phyloP scores from a whole-genome alignment of 2,888 invertebrate species.

The Melanostoma scalare region DNA sequence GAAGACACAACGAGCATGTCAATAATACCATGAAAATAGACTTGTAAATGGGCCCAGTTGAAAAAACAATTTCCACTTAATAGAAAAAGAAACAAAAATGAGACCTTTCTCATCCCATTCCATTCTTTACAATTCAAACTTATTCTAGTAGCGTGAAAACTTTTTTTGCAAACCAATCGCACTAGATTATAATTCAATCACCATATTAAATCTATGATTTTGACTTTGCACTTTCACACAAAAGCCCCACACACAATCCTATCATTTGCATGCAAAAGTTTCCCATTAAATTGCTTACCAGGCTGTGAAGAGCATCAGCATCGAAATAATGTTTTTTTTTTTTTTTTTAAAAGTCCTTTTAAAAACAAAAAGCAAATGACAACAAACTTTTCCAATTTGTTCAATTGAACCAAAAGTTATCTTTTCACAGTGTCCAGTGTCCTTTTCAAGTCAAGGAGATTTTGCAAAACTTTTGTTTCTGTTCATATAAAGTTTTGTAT shows the following conservation, averaged over 20 bases:
- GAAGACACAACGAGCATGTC: no score
- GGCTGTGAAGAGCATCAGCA: constrained; percentile 33
- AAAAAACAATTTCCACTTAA: no score
- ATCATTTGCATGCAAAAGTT: constrained; percentile 46
- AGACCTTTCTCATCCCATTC: no score
- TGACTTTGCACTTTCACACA: background rate
- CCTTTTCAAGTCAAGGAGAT: constrained; percentile 14
- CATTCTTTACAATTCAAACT: background rate
- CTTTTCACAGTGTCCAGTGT: constrained; percentile 19
- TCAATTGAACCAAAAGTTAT: constrained; percentile 62
- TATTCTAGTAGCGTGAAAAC: constrained; percentile 5
- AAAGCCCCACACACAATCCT: constrained; percentile 23
- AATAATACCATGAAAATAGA: no score
- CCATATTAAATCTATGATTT: constrained; percentile 13
- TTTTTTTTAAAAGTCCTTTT: constrained; percentile 21
- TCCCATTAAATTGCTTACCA: constrained; percentile 52
- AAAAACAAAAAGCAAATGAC: constrained; percentile 62
- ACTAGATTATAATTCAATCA: constrained; percentile 48
- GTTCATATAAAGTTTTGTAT: constrained; percentile 1
- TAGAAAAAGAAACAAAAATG: no score
- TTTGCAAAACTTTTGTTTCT: constrained; percentile 13
- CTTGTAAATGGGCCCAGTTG: no score
- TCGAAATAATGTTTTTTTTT: constrained; percentile 7
- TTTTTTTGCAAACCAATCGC: constrained; percentile 21
- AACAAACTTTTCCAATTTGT: constrained; percentile 70